A percentile compares a stretch with the other conserved stretches of the same genome.
Evolutionary conservation across 2,797 vertebrate species (phyloP).

Genomic region (Taenioides sp.): DNA sequence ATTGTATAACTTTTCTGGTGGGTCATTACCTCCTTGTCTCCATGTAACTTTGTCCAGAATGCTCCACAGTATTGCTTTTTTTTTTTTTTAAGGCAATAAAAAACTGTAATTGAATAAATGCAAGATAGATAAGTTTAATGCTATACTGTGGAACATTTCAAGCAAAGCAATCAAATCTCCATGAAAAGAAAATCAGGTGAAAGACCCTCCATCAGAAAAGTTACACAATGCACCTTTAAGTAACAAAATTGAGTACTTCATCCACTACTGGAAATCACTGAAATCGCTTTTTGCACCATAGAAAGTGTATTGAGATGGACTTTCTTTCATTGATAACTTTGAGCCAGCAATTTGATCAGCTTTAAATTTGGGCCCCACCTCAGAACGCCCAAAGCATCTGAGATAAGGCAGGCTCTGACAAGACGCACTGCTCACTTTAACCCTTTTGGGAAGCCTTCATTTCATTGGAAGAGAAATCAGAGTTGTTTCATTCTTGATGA

Average conservation of each 20-base stretch:
- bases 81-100: too few species aligned
- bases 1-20: too few species aligned
- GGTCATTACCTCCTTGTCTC: too few species aligned
- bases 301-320: not conserved
- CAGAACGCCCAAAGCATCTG: not conserved
- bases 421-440: constrained; percentile 16
- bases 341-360: constrained; percentile 1
- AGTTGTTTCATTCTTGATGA: constrained; percentile 33
- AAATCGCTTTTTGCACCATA: not conserved
- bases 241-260: too few species aligned
- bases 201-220: too few species aligned
- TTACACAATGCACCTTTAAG: too few species aligned
- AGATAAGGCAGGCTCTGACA: constrained; percentile 43
- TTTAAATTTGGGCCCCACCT: constrained; percentile 3
- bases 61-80: not conserved
- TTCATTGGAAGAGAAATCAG: constrained; percentile 20
- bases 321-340: constrained; percentile 16
- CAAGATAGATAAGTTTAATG: too few species aligned
- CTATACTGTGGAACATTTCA: too few species aligned
- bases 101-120: too few species aligned
- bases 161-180: too few species aligned
- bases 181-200: too few species aligned
- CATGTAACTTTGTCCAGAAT: too few species aligned
- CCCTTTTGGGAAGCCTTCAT: constrained; percentile 21
- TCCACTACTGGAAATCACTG: not conserved